Conservation (phyloP, 2,113 vertebrate genomes). For the Eira barbara region DNA sequence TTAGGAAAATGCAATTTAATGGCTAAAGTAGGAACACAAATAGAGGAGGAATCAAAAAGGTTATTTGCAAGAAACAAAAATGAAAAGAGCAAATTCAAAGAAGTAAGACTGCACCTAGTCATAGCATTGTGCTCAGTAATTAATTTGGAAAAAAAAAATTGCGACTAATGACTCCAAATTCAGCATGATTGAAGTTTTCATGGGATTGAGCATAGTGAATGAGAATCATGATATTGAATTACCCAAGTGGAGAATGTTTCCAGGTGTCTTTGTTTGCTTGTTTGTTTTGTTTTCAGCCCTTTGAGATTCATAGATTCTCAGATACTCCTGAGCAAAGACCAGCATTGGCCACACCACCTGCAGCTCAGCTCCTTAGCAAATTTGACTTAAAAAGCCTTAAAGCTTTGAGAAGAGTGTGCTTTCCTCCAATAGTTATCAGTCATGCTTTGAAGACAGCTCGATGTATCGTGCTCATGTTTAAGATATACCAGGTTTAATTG, state of each 20-base stretch:
- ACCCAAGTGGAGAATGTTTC: neutral
- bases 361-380: neutral
- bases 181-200: rapidly evolving
- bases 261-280: neutral
- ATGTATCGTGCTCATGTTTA: neutral
- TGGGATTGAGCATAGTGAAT: neutral
- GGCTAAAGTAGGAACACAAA: neutral
- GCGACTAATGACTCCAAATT: neutral
- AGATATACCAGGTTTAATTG: neutral
- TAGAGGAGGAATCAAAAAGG: neutral
- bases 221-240: neutral
- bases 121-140: neutral
- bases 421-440: neutral
- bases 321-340: neutral
- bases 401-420: neutral
- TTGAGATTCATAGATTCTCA: neutral
- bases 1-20: neutral
- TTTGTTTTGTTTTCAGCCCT: neutral
- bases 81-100: neutral
- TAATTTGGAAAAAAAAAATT: too few relatives aligned
- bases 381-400: neutral
- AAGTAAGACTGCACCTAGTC: neutral
- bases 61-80: neutral
- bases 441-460: neutral
- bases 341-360: rapidly evolving